phyloP scores from a whole-genome alignment of 2,797 vertebrate genomes.

The Stomatorhinus walkeri region DNA sequence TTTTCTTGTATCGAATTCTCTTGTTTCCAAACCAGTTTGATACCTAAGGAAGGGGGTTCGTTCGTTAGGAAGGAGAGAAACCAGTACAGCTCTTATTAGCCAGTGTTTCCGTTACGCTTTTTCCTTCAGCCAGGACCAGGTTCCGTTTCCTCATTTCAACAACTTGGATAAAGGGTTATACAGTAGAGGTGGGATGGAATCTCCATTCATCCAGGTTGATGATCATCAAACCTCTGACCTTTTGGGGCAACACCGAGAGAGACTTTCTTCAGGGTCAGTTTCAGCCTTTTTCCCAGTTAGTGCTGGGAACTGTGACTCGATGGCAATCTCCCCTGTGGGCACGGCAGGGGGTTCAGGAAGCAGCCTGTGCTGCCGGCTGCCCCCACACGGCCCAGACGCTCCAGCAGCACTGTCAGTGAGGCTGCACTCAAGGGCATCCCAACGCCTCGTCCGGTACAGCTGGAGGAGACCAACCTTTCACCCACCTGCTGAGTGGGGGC shows the following conservation, averaged over 20 bases:
- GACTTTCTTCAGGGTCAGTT: constrained; percentile 6
- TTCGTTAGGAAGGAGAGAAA: background rate
- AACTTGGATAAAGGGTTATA: background rate
- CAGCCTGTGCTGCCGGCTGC: background rate
- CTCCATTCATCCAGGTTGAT: background rate
- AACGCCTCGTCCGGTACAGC: background rate
- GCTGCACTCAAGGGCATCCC: background rate
- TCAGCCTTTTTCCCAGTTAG: background rate
- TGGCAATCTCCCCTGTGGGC: background rate
- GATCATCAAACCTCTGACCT: background rate
- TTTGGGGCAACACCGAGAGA: background rate
- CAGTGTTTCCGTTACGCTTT: background rate
- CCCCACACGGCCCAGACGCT: background rate
- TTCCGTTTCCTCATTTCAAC: background rate
- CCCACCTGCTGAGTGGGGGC: background rate
- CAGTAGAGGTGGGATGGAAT: background rate
- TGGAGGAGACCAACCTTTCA: background rate
- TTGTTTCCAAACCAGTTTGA: constrained; percentile 99
- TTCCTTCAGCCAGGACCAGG: background rate
- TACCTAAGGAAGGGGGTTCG: constrained; percentile 65
- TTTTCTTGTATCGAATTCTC: constrained; percentile 99
- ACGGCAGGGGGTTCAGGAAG: background rate
- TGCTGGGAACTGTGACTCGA: background rate
- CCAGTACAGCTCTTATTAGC: background rate
- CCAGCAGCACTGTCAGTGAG: background rate